phyloP scores from a whole-genome alignment of 2,113 vertebrate species.

The Actinemys pallida region DNA sequence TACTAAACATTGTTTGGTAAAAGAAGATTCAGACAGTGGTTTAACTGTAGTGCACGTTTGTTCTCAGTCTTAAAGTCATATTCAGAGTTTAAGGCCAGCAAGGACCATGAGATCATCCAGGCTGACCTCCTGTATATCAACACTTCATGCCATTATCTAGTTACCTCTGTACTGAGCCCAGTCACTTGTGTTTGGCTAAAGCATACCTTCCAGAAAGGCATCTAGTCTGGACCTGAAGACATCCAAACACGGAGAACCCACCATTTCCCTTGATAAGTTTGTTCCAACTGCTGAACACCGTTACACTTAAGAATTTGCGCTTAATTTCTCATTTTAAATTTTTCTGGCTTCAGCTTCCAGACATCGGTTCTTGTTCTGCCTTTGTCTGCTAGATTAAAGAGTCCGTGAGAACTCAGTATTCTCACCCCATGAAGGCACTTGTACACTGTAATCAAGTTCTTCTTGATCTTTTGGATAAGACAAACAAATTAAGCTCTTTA shows the following conservation, averaged over 20 bases:
- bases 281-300: neutral
- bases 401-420: neutral
- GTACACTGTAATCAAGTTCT: neutral
- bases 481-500: neutral
- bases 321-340: neutral
- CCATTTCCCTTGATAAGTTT: neutral
- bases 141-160: neutral
- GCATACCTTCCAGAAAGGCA: neutral
- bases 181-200: neutral
- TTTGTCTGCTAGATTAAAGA: neutral
- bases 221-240: neutral
- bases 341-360: neutral
- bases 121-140: too few species aligned
- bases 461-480: neutral
- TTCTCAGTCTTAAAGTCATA: too few species aligned
- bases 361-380: neutral
- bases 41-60: neutral
- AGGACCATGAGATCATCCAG: too few species aligned
- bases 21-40: neutral
- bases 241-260: neutral
- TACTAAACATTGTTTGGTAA: neutral
- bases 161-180: neutral
- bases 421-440: neutral
- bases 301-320: neutral
- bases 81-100: too few species aligned